Percentiles rank a stretch among this genome's conserved stretches.
These are phyloP conservation scores for Drosophila miranda DNA, from an alignment of 1,140 invertebrate genomes.

Conservation along the genomic window DNA sequence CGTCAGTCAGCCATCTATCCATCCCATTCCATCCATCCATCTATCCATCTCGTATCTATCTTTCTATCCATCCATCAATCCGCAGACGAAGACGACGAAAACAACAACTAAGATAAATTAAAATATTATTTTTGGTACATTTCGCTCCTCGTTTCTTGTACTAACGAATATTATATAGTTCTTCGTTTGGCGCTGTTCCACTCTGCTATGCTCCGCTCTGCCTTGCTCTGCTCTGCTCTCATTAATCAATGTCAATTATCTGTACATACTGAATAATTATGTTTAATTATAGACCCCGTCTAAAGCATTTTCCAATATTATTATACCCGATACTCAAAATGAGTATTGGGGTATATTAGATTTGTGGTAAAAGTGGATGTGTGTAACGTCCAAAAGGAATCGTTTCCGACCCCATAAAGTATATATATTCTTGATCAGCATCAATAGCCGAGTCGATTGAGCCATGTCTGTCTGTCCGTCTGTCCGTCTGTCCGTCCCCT, in stretches of 20 bases:
- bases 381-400: no score
- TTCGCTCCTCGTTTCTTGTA: conserved; percentile 54
- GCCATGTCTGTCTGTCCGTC: no score
- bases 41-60: conserved; percentile 21
- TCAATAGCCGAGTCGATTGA: no score
- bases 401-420: no score
- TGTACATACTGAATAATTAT: conserved; percentile 82
- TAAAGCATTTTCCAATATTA: conserved; percentile 76
- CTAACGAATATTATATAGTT: conserved; percentile 58
- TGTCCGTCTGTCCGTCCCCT: no score
- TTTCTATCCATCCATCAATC: conserved; percentile 46
- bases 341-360: no score
- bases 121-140: conserved; percentile 73
- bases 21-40: conserved; percentile 21
- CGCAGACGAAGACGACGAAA: conserved; percentile 56
- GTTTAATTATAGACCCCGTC: conserved; percentile 73
- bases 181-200: conserved; percentile 37
- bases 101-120: conserved; percentile 13
- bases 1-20: conserved; percentile 39
- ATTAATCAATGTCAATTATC: conserved; percentile 82
- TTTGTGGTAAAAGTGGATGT: no score
- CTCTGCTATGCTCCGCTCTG: conserved; percentile 50
- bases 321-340: no score
- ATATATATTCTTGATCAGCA: no score
- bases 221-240: conserved; percentile 63